Evolutionary conservation across 1,140 invertebrate genomes (phyloP), one percentile per base, ranked within the genome.

Genomic region (Zaprionus taronus): DNA sequence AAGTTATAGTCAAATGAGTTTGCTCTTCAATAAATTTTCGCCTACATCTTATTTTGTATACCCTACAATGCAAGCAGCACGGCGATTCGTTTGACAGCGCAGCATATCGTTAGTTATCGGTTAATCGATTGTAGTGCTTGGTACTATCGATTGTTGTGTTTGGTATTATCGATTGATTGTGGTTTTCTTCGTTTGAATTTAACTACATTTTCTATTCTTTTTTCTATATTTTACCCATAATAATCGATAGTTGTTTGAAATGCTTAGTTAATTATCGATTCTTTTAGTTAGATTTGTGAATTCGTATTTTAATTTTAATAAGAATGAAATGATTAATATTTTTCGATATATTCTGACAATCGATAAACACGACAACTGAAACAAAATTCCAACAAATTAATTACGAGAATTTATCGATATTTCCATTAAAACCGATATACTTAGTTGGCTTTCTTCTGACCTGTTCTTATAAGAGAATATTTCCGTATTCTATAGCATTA

Each of bases 1-100:
- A 87, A 87, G 83, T 87, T 87, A 87, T 87, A 87, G 83, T 87
- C 83, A 87, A 87, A 87, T 87, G 84, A 87, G 80, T 87, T 87
- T 87, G 83, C 84, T 87, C 84, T 77, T 83, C 83, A 87, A 87
- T 87, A 87, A 87, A 87, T 89, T 81, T 76, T 80, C 71, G 80
- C 77, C 84, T 73, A 76, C 60, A 60, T 65, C 64, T 78, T 67
- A 62, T 55, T 82, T 49, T 55, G 62, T 20, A 38, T 36, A 36
- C 68, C 26, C 68, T 60, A 31, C 15, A 5, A 17, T 53, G 49
- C n/a, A 53, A 24, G 22, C 14, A 14, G 14, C 36, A 14, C 6
- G n/a, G n/a, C 2, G 41, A 17, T 44, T 44, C 7, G n/a, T 17
- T 9, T 2, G 2, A n/a, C 41, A 0, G 7, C 2, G 7, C 41